Percentiles rank a stretch among this genome's conserved stretches.
These are phyloP conservation scores for Pardalotus punctatus DNA, from an alignment of 2,113 vertebrate genomes.

Conservation along the genomic window DNA sequence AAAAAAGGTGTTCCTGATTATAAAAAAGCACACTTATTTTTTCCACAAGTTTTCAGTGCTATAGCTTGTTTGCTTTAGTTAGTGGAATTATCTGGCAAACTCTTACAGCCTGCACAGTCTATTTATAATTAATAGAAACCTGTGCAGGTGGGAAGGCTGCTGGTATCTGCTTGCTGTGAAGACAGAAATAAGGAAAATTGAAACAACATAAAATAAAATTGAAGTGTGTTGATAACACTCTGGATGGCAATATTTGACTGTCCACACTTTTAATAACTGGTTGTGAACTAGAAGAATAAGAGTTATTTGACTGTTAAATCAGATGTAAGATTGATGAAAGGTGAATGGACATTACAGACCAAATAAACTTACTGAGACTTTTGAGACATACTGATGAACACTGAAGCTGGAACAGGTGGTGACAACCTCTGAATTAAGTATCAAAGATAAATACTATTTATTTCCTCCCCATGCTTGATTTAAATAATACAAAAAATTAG, in stretches of 20 bases:
- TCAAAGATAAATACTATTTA: background rate
- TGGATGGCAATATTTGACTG: background rate
- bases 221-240: background rate
- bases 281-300: background rate
- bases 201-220: background rate
- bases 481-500: background rate
- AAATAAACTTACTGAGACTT: background rate
- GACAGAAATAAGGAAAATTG: background rate
- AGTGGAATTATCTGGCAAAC: background rate
- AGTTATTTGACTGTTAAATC: background rate
- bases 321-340: background rate
- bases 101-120: background rate
- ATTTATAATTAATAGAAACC: background rate
- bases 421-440: background rate
- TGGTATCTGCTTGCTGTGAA: background rate
- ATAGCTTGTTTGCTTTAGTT: background rate
- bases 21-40: background rate
- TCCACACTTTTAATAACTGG: background rate
- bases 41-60: background rate
- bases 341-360: background rate
- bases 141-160: background rate
- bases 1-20: background rate
- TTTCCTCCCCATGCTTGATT: background rate
- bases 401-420: background rate
- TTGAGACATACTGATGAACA: background rate